These are phyloP conservation scores for Cepaea nemoralis DNA, from an alignment of 1,140 invertebrate species.

Conservation along the genomic window DNA sequence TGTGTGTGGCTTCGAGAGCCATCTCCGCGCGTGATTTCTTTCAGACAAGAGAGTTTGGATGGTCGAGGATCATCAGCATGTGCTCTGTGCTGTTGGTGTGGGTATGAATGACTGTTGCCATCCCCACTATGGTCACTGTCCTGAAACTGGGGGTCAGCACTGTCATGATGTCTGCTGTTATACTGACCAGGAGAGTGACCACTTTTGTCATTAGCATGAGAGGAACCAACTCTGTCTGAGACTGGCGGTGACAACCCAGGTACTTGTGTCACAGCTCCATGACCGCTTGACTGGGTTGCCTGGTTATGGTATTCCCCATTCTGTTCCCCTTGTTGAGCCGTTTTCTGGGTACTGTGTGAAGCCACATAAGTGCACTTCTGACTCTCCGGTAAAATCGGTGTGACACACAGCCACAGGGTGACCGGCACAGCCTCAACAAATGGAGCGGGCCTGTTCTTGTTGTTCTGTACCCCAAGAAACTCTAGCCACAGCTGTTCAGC, in stretches of 20 bases:
- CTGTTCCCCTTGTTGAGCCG: not conserved
- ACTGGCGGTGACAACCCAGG: constrained; percentile 4
- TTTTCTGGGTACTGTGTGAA: not conserved
- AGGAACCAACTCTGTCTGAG: not conserved
- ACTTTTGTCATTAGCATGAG: not conserved
- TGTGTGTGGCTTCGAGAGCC: not conserved
- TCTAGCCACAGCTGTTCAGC: constrained; percentile 87
- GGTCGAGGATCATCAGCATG: not conserved
- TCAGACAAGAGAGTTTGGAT: constrained; percentile 8
- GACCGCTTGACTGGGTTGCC: not conserved
- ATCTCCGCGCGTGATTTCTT: not conserved
- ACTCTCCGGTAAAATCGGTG: not conserved
- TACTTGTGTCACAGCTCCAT: not conserved
- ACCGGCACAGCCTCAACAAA: constrained; percentile 92
- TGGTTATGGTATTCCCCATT: not conserved
- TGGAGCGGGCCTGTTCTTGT: constrained; percentile 79
- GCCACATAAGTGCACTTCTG: too few species aligned
- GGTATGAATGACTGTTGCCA: constrained; percentile 21
- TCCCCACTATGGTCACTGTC: constrained; percentile 2
- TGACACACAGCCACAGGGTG: constrained; percentile 80
- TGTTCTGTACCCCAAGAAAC: constrained; percentile 85
- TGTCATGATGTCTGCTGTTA: too few species aligned
- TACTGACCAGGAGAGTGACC: not conserved
- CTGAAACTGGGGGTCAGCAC: not conserved
- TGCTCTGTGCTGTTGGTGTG: not conserved